Evolutionary conservation across 2,797 vertebrate genomes (phyloP), one percentile per base, ranked within the genome.

Genomic region (Champsocephalus gunnari): DNA sequence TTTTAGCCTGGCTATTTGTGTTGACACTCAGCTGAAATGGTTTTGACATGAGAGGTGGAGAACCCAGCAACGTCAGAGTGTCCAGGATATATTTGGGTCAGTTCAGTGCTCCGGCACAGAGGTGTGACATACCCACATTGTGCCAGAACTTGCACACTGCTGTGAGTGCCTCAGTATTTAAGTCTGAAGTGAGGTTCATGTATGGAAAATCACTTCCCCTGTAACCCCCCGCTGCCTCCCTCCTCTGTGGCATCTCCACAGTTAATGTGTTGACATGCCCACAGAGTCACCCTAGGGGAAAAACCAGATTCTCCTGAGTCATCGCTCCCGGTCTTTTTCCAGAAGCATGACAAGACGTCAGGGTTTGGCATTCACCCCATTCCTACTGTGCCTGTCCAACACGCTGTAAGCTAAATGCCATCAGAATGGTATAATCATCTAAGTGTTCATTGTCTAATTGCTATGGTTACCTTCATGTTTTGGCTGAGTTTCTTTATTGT

Each of bases 1-100:
- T 59, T 81, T 24, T 32, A 55, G 51, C 59, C 16, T 9, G 21
- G 66, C 32, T 79, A 53, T 71, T 84, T 75, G 14, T 66, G 73
- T 62, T 67, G 63, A 70, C 75, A 44, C 76, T 71, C 59, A 53
- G 71, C 74, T 56, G 49, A 78, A 75, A 64, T 73, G 72, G 55
- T 80, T 83, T 73, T 45, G 80, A 86, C 80, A 73, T 56, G 82
- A 73, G 51, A 60, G 66, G 45, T 44, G 65, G 73, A 86, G 79
- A 55, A 53, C 62, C 81, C 76, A 14, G 71, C 63, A 57, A 63
- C 63, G 72, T 83, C 83, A 80, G 54, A 68, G 64, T 48, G 74
- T 79, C 74, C 77, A 55, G 83, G 88, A 85, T 93, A 92, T 92
- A 87, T 93, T 88, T 91, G 85, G 90, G 81, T 87, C 88, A 79